phyloP scores from a whole-genome alignment of 92 coral and sea anemone species.

The Isaurus tuberculatus region DNA sequence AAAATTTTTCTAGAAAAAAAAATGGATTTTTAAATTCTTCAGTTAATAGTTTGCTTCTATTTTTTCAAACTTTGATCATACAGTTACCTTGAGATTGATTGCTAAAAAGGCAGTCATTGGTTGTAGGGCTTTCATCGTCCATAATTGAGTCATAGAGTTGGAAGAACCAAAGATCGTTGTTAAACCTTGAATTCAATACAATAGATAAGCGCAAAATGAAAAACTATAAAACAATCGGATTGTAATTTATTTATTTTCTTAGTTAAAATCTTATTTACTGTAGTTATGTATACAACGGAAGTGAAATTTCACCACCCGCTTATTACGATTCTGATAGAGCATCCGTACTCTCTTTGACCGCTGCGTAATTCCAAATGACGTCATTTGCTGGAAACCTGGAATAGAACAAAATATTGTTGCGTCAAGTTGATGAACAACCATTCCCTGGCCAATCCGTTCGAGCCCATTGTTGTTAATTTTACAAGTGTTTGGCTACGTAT shows the following conservation, averaged over 20 bases:
- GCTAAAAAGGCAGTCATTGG: background rate
- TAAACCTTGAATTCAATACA: background rate
- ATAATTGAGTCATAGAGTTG: background rate
- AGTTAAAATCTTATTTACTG: background rate
- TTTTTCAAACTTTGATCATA: background rate
- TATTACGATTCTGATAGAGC: background rate
- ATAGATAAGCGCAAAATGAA: background rate
- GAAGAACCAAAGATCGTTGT: background rate
- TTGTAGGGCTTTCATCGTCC: background rate
- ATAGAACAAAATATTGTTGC: background rate
- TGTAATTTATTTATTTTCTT: background rate
- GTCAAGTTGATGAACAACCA: background rate
- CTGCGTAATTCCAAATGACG: constrained; percentile 3
- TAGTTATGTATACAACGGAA: background rate
- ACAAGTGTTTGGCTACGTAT: background rate
- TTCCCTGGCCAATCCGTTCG: background rate
- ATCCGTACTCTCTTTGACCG: background rate
- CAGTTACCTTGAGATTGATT: background rate
- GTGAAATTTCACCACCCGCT: background rate
- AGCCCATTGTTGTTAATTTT: background rate
- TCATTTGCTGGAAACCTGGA: background rate
- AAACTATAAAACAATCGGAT: background rate
- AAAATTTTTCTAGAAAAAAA: background rate
- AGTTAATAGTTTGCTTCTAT: background rate
- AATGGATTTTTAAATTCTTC: background rate